phyloP scores from a whole-genome alignment of 2,888 invertebrate genomes.

The Aleiodes alternator region DNA sequence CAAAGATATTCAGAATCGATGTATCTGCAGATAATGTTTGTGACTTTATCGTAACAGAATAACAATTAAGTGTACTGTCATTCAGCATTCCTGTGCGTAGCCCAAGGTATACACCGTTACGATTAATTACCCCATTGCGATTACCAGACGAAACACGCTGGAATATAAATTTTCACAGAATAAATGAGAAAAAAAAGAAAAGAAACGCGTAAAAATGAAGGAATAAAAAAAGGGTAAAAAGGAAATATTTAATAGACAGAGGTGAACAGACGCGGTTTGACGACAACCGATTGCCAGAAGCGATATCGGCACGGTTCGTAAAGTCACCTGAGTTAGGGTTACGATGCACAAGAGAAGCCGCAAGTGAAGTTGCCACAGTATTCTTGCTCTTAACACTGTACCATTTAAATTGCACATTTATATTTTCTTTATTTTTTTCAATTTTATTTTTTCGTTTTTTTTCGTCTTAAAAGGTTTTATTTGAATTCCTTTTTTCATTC shows the following conservation, averaged over 20 bases:
- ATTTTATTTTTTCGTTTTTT: too few species aligned
- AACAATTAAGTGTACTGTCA: constrained; percentile 25
- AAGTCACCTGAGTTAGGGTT: constrained; percentile 41
- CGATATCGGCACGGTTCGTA: constrained; percentile 17
- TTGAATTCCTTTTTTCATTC: not conserved
- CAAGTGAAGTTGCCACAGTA: constrained; percentile 27
- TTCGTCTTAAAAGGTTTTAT: constrained; percentile 19
- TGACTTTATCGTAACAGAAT: constrained; percentile 26
- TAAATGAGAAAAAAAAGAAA: too few species aligned
- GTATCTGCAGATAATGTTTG: not conserved
- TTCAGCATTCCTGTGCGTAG: constrained; percentile 23
- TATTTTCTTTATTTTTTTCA: constrained; percentile 21
- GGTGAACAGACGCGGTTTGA: constrained; percentile 24
- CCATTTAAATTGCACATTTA: constrained; percentile 35
- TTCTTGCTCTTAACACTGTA: not conserved
- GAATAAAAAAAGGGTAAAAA: too few species aligned
- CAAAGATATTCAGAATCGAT: not conserved
- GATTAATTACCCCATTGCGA: constrained; percentile 29
- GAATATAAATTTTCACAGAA: constrained; percentile 10
- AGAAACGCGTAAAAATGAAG: not conserved
- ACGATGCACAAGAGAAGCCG: constrained; percentile 28
- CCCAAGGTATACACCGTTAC: constrained; percentile 20
- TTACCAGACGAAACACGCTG: constrained; percentile 19
- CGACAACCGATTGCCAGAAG: constrained; percentile 16
- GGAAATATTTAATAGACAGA: constrained; percentile 11